Percentiles rank a stretch among this genome's conserved stretches.
Conservation (phyloP, 2,888 invertebrate species). For the Xestia xanthographa region DNA sequence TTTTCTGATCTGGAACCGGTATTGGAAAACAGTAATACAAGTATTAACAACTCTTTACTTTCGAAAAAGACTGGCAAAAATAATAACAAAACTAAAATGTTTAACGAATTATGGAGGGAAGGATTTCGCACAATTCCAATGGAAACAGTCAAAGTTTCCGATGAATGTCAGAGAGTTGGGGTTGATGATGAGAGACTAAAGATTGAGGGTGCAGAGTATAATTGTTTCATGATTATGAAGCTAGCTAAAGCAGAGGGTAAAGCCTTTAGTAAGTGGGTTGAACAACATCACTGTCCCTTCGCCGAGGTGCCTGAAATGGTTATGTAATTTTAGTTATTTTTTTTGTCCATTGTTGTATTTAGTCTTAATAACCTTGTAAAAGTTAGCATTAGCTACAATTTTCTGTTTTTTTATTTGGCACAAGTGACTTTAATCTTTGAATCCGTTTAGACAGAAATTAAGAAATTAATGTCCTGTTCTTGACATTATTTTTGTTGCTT, state of each 20-base stretch:
- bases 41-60: not conserved
- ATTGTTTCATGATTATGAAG: slow-evolving; percentile 42
- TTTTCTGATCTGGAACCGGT: slow-evolving; percentile 29
- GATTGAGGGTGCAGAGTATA: slow-evolving; percentile 22
- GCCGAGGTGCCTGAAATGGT: slow-evolving; percentile 23
- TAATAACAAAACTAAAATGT: slow-evolving; percentile 22
- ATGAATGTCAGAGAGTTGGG: not conserved
- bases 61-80: slow-evolving; percentile 2
- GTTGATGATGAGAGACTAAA: slow-evolving; percentile 6
- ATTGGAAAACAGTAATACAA: not conserved
- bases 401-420: not conserved
- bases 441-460: not conserved
- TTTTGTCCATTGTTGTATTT: not conserved
- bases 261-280: slow-evolving; percentile 32
- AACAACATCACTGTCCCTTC: slow-evolving; percentile 27
- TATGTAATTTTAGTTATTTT: slow-evolving; percentile 12
- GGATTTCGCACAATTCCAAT: not conserved
- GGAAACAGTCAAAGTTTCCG: not conserved
- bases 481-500: not conserved
- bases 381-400: not conserved
- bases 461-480: not conserved
- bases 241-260: slow-evolving; percentile 2
- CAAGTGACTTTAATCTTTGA: not conserved
- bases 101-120: slow-evolving; percentile 10
- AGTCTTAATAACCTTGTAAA: not conserved